Evolutionary conservation across 2,888 invertebrate species (phyloP), one percentile per base, ranked within the genome.

Genomic region (Chrysolina haemoptera): DNA sequence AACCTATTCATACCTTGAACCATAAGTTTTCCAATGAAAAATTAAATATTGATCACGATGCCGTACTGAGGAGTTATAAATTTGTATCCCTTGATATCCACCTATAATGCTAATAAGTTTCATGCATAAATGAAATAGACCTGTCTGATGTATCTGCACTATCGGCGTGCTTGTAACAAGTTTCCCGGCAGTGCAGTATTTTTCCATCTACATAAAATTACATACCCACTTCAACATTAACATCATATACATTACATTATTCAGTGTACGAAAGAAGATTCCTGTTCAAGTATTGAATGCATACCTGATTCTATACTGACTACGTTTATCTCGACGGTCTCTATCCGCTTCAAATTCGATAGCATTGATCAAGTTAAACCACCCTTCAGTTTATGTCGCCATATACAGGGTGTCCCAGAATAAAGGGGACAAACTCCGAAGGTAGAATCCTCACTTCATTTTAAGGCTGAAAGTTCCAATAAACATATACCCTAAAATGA

Each of bases 121-220:
- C 70, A 76, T 70, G 66, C 76, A 71, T 73, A 59, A 41, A 62
- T 70, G 68, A 67, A 74, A 74, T 70, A 68, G 67, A 66, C 59
- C 65, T 48, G 64, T 41, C 43, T 22, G 9, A 43, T 68, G 41
- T 53, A 35, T 50, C 62, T n/a, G 20, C 35, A 62, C 20, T 40
- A 40, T 41, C 62, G 11, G 20, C 48, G 46, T 53, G 14, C n/a
- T 59, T 59, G 55, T 40, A 67, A 35, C 53, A 40, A 67, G 41
- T 67, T 53, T 35, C 16, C 46, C 62, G 55, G 66, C 68, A 67
- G 67, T 74, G 68, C 65, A 63, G 69, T 70, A 75, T 78, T 76
- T 78, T 78, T 78, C 76, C 72, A 78, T 78, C 73, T 75, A 73
- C 76, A 76, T 78, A 72, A 76, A 72, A 76, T 78, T 78, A n/a